Conservation (phyloP, 2,888 invertebrate species). For the Silvanus unidentatus region DNA sequence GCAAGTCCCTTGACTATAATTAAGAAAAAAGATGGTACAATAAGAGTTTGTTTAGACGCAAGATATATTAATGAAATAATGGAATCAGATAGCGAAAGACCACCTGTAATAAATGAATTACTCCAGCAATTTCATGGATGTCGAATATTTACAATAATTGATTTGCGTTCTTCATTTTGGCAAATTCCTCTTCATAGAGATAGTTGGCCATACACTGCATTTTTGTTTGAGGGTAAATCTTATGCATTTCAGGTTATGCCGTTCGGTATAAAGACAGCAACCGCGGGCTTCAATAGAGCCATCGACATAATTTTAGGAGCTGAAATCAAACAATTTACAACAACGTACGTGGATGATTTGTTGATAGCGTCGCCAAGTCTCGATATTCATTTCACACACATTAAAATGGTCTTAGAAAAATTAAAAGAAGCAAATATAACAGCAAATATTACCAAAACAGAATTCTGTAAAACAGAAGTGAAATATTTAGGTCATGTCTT, state of each 20-base stretch:
- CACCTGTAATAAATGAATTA: conserved; percentile 12
- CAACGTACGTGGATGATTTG: conserved; percentile 18
- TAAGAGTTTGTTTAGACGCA: conserved; percentile 11
- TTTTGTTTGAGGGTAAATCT: conserved; percentile 16
- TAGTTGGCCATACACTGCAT: conserved; percentile 20
- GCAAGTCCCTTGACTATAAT: not conserved
- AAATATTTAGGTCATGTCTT: conserved; percentile 11
- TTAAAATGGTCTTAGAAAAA: conserved; percentile 7
- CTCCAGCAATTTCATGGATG: conserved; percentile 12
- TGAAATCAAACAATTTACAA: conserved; percentile 12
- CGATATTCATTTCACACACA: conserved; percentile 9
- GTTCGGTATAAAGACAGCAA: conserved; percentile 13
- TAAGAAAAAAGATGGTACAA: conserved; percentile 4
- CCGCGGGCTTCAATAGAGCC: conserved; percentile 12
- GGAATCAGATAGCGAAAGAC: conserved; percentile 9
- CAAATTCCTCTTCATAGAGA: conserved; percentile 18
- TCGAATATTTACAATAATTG: no score
- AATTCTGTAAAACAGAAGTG: conserved; percentile 12
- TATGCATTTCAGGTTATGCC: conserved; percentile 20
- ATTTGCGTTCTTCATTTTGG: conserved; percentile 23
- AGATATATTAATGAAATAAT: conserved; percentile 11
- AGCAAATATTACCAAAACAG: conserved; percentile 16
- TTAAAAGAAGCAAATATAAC: conserved; percentile 4
- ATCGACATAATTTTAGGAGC: conserved; percentile 15
- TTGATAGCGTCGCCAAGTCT: conserved; percentile 14